phyloP scores from a whole-genome alignment of 2,797 vertebrate species.

The Loris lydekkerianus region DNA sequence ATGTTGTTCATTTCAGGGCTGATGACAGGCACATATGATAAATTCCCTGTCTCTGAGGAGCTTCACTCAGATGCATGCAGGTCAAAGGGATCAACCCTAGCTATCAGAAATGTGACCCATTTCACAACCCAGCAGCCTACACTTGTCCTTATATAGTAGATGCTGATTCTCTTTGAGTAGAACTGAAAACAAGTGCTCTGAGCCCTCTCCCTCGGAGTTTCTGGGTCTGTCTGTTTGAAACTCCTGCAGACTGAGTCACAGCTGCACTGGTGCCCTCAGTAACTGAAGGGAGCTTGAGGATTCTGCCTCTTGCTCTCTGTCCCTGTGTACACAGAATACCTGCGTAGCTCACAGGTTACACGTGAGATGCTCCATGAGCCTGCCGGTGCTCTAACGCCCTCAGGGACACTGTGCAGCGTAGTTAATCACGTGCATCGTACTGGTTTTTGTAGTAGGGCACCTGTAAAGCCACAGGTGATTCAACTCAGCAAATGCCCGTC shows the following conservation, averaged over 20 bases:
- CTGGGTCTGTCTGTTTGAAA: background rate
- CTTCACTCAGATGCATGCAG: background rate
- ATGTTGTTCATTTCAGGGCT: background rate
- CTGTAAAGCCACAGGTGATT: conserved; percentile 2
- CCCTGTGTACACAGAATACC: background rate
- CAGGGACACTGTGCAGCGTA: background rate
- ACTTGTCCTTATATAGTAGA: background rate
- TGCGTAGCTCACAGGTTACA: background rate
- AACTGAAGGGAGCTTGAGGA: background rate
- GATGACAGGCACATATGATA: background rate
- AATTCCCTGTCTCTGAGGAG: background rate
- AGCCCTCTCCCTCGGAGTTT: background rate
- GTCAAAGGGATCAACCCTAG: background rate
- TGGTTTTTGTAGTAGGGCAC: background rate
- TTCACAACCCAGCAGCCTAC: background rate
- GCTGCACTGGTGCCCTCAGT: background rate
- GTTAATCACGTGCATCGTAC: background rate
- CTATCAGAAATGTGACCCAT: background rate
- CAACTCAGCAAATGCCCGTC: conserved; percentile 26
- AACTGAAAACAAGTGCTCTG: background rate
- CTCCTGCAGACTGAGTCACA: background rate
- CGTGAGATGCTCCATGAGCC: background rate
- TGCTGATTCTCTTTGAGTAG: background rate
- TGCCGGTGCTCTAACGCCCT: background rate
- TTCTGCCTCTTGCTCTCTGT: background rate